Percentiles rank a stretch among this genome's conserved stretches.
phyloP scores from a whole-genome alignment of 2,113 vertebrate genomes.

The Marmota monax region DNA sequence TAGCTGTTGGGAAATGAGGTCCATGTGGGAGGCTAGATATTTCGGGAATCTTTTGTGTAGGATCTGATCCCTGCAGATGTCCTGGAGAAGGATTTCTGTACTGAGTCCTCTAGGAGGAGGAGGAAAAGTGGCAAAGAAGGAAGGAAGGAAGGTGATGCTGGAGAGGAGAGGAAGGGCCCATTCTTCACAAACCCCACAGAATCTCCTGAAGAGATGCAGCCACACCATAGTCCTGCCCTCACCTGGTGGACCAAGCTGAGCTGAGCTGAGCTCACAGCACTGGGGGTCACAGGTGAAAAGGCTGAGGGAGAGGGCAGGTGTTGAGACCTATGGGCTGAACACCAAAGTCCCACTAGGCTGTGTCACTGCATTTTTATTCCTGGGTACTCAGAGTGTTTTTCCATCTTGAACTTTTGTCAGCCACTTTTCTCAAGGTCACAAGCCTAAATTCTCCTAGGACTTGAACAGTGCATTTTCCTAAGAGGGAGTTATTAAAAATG shows the following conservation, averaged over 20 bases:
- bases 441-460: slow-evolving; percentile 54
- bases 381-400: background rate
- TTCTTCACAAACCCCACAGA: background rate
- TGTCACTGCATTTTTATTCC: slow-evolving; percentile 24
- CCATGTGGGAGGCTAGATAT: background rate
- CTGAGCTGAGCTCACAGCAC: background rate
- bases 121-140: background rate
- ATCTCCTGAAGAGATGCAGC: background rate
- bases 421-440: background rate
- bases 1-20: background rate
- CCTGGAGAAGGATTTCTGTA: background rate
- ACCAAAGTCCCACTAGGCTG: background rate
- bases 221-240: background rate
- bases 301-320: background rate
- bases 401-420: background rate
- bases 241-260: slow-evolving; percentile 23
- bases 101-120: background rate
- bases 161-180: background rate
- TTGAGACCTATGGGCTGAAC: background rate
- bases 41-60: background rate
- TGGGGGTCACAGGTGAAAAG: background rate
- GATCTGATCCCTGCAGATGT: background rate
- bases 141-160: background rate
- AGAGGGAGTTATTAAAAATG: slow-evolving; percentile 52
- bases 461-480: slow-evolving; percentile 1